Evolutionary conservation across 2,888 invertebrate genomes (phyloP), one percentile per base, ranked within the genome.

Genomic region (Spialia ferax): DNA sequence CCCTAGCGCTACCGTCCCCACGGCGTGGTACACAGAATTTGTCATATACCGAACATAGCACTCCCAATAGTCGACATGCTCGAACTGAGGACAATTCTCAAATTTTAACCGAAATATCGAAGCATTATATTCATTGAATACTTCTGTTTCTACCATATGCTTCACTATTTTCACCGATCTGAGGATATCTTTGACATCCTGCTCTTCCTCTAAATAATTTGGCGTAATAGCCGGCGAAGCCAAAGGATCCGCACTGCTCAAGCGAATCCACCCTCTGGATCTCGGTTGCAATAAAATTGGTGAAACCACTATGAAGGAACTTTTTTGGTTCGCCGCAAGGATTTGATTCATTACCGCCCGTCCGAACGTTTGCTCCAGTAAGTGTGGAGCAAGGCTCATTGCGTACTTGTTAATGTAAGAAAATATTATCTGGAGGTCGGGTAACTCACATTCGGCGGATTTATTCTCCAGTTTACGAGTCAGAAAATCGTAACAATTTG

Each of bases 41-140:
- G 89, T 87, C 84, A 89, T 76, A 71, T 87, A 85, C 11, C 84
- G 79, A 60, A 69, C 76, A 76, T 87, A 89, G 71, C 90, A 89
- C n/a, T 70, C 70, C 87, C 86, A 88, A 77, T 89, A 89, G 0
- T 69, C 67, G 8, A 70, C 72, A 2, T 22, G 56, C 10, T 50
- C 69, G 26, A 71, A 70, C 0, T 5, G 68, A 2, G 83, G 81
- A 66, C 90, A 89, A 0, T 73, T 83, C 5, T 77, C 72, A 2
- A 89, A 48, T 3, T 74, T 52, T 38, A 84, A 55, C 5, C 66
- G 73, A 4, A 84, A 54, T 0, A 89, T 64, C 0, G 75, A 73
- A 0, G 84, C 86, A 8, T 82, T 77, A 0, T 74, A 65, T 15
- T 48, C 59, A 18, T 52, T 72, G 29, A 80, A 87, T 11, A 67